Percentiles rank a stretch among this genome's conserved stretches.
Evolutionary conservation across 2,888 invertebrate species (phyloP).

Genomic region (Drosophila leonis): DNA sequence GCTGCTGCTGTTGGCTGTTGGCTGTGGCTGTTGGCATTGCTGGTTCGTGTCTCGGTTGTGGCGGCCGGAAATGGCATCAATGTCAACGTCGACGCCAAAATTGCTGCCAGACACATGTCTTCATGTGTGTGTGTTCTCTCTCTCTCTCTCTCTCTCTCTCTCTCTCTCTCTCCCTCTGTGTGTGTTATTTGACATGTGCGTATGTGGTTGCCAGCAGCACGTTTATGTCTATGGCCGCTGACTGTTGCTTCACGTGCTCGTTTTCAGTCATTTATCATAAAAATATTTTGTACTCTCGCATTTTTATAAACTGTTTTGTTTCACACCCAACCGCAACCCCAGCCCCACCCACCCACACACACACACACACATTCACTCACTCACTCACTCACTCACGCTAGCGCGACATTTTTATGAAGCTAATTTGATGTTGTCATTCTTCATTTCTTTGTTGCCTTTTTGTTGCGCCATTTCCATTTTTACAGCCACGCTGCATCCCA

Average conservation of each 20-base stretch:
- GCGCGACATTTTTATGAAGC: conserved; percentile 76
- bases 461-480: conserved; percentile 75
- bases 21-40: conserved; percentile 38
- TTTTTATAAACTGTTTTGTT: conserved; percentile 80
- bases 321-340: conserved; percentile 51
- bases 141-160: too few species aligned
- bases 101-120: conserved; percentile 60
- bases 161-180: conserved; percentile 15
- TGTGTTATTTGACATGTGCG: conserved; percentile 66
- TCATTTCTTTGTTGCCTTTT: conserved; percentile 69
- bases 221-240: conserved; percentile 71
- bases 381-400: neutral
- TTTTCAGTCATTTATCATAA: conserved; percentile 80
- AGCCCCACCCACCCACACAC: neutral
- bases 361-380: neutral
- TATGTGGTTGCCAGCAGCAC: conserved; percentile 75
- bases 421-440: conserved; percentile 80
- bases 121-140: conserved; percentile 13
- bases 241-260: conserved; percentile 75
- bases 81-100: conserved; percentile 77
- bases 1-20: conserved; percentile 11
- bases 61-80: conserved; percentile 79
- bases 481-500: conserved; percentile 42
- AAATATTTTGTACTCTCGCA: conserved; percentile 76
- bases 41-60: conserved; percentile 64